A percentile compares a stretch with the other conserved stretches of the same genome.
phyloP scores from a whole-genome alignment of 2,888 invertebrate genomes.

The Heliconius ismenius region DNA sequence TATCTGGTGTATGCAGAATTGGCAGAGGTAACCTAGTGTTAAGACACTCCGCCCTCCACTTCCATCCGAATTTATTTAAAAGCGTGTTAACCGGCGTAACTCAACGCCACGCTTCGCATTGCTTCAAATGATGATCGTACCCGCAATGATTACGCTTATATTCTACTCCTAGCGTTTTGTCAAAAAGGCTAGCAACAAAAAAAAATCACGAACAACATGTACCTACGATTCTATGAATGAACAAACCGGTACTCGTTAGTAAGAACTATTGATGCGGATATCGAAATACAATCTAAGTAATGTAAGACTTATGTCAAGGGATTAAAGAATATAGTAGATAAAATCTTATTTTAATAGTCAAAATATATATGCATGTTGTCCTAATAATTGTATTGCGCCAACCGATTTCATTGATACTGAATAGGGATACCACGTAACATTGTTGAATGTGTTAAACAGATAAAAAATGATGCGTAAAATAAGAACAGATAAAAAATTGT shows the following conservation, averaged over 20 bases:
- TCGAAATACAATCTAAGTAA: slow-evolving; percentile 33
- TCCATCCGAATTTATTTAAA: neutral
- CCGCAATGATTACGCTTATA: neutral
- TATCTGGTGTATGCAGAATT: neutral
- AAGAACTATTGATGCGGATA: slow-evolving; percentile 46
- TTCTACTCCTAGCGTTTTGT: too few species aligned
- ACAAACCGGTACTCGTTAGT: slow-evolving; percentile 61
- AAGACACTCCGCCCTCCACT: neutral
- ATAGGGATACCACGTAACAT: neutral
- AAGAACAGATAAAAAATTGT: neutral
- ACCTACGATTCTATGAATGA: slow-evolving; percentile 60
- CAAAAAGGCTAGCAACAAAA: too few species aligned
- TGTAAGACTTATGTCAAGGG: slow-evolving; percentile 29
- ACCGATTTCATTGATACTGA: slow-evolving; percentile 68
- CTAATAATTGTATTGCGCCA: slow-evolving; percentile 61
- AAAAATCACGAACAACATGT: slow-evolving; percentile 32
- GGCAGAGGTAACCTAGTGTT: neutral
- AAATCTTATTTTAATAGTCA: slow-evolving; percentile 13
- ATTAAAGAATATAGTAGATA: slow-evolving; percentile 26
- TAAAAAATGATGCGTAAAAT: neutral
- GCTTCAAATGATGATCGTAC: neutral
- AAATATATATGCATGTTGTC: slow-evolving; percentile 45
- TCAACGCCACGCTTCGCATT: neutral
- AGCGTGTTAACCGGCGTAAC: neutral
- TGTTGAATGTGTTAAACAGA: neutral